Evolutionary conservation across 2,797 vertebrate species (phyloP).

Genomic region (Staurois parvus): DNA sequence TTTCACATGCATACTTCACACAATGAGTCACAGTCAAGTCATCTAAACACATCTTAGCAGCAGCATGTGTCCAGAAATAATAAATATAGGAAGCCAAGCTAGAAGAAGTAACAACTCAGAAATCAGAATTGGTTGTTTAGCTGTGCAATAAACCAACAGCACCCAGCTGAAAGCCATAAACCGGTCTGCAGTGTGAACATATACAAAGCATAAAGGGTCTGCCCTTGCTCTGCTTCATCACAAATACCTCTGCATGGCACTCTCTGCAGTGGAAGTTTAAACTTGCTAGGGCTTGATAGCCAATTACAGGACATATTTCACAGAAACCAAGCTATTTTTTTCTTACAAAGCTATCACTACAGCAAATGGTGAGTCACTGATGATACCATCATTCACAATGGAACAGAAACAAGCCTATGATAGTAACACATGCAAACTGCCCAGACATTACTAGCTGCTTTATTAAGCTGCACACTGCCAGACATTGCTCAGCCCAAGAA

Average conservation of each 20-base stretch:
- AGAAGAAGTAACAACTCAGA: background rate
- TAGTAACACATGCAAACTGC: background rate
- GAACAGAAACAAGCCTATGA: background rate
- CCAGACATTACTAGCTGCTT: background rate
- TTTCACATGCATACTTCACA: background rate
- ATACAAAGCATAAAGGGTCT: too few relatives aligned
- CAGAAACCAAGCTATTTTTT: too few relatives aligned
- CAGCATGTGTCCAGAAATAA: background rate
- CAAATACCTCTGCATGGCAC: too few relatives aligned
- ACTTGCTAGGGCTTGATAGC: background rate
- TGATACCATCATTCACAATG: background rate
- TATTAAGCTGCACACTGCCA: background rate
- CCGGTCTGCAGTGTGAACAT: background rate
- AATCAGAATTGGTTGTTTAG: background rate
- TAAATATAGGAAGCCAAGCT: background rate
- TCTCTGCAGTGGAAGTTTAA: too few relatives aligned
- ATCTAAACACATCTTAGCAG: background rate
- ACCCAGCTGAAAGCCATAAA: background rate
- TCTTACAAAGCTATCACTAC: too few relatives aligned
- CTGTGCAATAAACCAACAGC: background rate
- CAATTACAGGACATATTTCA: background rate
- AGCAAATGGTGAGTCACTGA: background rate
- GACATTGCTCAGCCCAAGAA: too few relatives aligned
- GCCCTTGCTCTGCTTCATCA: too few relatives aligned
- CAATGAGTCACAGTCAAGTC: background rate